Conservation (phyloP, 1,140 invertebrate genomes). For the Caerostris darwini region DNA sequence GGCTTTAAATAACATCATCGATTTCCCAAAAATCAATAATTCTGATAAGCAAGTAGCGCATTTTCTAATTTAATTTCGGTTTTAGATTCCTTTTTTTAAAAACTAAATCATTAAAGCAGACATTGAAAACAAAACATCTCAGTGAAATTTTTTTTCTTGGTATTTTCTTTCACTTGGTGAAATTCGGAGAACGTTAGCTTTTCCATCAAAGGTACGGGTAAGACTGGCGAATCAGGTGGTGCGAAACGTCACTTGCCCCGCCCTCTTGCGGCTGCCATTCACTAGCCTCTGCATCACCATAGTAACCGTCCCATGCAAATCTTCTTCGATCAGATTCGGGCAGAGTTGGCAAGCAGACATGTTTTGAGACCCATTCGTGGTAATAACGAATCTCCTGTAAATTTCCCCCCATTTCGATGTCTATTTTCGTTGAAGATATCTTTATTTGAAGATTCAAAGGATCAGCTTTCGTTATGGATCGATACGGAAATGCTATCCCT, state of each 20-base stretch:
- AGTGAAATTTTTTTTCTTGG: background rate
- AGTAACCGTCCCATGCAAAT: constrained; percentile 72
- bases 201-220: constrained; percentile 57
- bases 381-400: background rate
- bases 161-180: background rate
- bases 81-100: background rate
- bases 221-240: constrained; percentile 52
- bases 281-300: constrained; percentile 65
- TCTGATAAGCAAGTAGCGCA: background rate
- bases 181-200: constrained; percentile 24
- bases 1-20: background rate
- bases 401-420: background rate
- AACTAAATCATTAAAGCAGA: background rate
- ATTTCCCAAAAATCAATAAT: background rate
- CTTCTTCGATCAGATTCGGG: constrained; percentile 69
- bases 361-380: constrained; percentile 15
- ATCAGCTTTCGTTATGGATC: background rate
- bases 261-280: constrained; percentile 74
- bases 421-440: background rate
- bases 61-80: background rate
- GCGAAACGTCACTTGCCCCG: constrained; percentile 28
- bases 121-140: background rate
- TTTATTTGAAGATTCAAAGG: background rate
- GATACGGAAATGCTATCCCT: background rate
- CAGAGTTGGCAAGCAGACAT: constrained; percentile 59